Conservation (phyloP, 2,113 vertebrate species). For the Picathartes gymnocephalus region DNA sequence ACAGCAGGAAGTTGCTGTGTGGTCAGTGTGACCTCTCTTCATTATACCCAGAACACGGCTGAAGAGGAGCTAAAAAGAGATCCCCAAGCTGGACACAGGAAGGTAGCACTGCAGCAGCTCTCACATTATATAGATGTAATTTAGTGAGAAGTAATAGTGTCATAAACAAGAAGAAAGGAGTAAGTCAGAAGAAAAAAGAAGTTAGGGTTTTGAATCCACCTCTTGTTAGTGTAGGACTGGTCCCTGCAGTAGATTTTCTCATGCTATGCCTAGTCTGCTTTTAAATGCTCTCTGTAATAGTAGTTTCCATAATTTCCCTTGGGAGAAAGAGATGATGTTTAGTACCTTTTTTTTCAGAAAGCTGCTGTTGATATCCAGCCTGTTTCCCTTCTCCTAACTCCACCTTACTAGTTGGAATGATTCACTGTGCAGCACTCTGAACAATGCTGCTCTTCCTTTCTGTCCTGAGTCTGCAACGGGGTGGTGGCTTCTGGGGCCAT, state of each 20-base stretch:
- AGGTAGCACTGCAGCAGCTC: neutral
- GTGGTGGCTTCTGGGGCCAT: neutral
- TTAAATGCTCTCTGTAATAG: neutral
- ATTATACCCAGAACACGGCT: neutral
- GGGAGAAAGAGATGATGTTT: neutral
- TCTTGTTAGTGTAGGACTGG: neutral
- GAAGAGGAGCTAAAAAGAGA: neutral
- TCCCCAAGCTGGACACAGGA: neutral
- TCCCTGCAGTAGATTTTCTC: neutral
- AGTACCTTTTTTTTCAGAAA: neutral
- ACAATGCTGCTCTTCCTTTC: neutral
- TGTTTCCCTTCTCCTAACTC: neutral
- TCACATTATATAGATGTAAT: neutral
- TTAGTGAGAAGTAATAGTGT: neutral
- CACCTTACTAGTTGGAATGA: neutral
- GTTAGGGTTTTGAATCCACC: neutral
- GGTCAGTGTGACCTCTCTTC: neutral
- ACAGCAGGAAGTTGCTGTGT: accelerated
- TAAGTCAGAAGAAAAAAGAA: neutral
- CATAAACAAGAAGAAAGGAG: neutral
- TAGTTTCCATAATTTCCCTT: neutral
- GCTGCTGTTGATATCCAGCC: neutral
- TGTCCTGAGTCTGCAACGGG: neutral
- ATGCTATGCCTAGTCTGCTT: neutral
- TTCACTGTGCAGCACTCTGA: neutral